Percentiles rank a stretch among this genome's conserved stretches.
These are phyloP conservation scores for Cylloceria caligata DNA, from an alignment of 2,888 invertebrate species.

Conservation along the genomic window DNA sequence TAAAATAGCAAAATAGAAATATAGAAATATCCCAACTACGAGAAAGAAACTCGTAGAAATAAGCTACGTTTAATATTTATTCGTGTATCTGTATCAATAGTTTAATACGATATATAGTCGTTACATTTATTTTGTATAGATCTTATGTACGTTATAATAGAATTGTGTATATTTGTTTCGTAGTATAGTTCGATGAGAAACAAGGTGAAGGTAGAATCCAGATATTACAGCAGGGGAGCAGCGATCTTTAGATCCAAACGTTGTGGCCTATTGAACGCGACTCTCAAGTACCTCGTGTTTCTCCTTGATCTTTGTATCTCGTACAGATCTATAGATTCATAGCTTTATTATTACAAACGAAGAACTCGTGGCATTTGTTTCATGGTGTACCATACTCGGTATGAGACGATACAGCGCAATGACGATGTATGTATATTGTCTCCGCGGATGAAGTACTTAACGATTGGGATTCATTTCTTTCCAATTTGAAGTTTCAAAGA, in stretches of 20 bases:
- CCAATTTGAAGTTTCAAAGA: no score
- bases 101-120: conserved; percentile 32
- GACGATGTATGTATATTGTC: no score
- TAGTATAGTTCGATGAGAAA: conserved; percentile 32
- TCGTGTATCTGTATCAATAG: conserved; percentile 33
- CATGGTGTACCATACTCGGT: conserved; percentile 10
- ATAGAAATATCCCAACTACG: no score
- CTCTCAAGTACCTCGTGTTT: conserved; percentile 39
- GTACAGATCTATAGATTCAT: conserved; percentile 19
- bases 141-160: conserved; percentile 35
- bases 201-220: conserved; percentile 49
- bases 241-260: conserved; percentile 11
- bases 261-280: conserved; percentile 42
- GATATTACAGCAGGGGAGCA: conserved; percentile 16
- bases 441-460: no score
- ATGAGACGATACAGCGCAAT: no score
- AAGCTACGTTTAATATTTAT: conserved; percentile 44
- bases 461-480: no score
- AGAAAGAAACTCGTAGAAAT: conserved; percentile 27
- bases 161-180: conserved; percentile 45
- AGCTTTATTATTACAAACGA: conserved; percentile 46
- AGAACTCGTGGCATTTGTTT: conserved; percentile 27
- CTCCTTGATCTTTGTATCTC: conserved; percentile 43
- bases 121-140: conserved; percentile 10
- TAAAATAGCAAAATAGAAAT: conserved; percentile 40